These are phyloP conservation scores for Thunnus albacares DNA, from an alignment of 2,797 vertebrate species.

Conservation along the genomic window DNA sequence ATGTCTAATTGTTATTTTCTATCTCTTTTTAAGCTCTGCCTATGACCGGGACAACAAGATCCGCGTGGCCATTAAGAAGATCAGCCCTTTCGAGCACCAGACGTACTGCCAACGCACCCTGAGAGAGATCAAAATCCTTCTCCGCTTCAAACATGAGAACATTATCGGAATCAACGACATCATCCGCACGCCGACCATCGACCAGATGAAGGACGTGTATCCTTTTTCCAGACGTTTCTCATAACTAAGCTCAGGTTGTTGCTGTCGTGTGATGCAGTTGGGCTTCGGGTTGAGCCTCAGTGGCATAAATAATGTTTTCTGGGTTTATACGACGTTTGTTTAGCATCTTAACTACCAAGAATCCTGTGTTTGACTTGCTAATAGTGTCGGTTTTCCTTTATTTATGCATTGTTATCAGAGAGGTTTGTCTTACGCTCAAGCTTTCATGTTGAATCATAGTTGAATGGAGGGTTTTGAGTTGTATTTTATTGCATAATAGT, in stretches of 20 bases:
- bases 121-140: conserved; percentile 93
- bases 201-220: conserved; percentile 95
- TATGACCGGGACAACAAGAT: conserved; percentile 88
- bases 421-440: not conserved
- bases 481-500: conserved; percentile 65
- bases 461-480: conserved; percentile 37
- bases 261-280: too few relatives aligned
- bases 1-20: conserved; percentile 2
- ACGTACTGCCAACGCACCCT: conserved; percentile 94
- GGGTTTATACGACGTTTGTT: too few relatives aligned
- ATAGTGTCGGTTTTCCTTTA: too few relatives aligned
- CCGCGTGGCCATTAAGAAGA: conserved; percentile 94
- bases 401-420: not conserved
- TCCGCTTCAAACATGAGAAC: conserved; percentile 94
- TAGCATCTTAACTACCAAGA: too few relatives aligned
- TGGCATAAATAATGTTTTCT: not conserved
- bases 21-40: conserved; percentile 83
- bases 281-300: not conserved
- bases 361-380: too few relatives aligned
- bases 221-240: conserved; percentile 65
- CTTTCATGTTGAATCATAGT: conserved; percentile 7
- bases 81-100: conserved; percentile 95
- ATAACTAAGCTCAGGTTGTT: too few relatives aligned
- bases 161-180: conserved; percentile 95
- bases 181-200: conserved; percentile 88